Evolutionary conservation across 2,888 invertebrate species (phyloP).

Genomic region (Ommatoiulus sabulosus): DNA sequence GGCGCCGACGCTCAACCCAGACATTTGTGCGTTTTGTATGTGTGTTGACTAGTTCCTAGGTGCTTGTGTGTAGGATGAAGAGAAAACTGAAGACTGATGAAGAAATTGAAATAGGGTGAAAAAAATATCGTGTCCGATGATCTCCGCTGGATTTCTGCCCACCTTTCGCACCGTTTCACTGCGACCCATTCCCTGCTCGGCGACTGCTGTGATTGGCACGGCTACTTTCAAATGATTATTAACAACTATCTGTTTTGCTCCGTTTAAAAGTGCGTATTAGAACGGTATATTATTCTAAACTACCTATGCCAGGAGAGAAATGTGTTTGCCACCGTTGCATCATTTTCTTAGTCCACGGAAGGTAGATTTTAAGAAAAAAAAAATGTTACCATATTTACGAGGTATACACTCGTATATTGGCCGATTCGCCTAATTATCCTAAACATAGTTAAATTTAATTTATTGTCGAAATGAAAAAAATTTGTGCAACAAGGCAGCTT

Average conservation of each 20-base stretch:
- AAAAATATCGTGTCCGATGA: not conserved
- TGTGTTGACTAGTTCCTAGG: constrained; percentile 20
- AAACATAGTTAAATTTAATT: too few species aligned
- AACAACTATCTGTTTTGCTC: not conserved
- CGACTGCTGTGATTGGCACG: not conserved
- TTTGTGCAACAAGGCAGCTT: too few species aligned
- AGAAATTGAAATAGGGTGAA: not conserved
- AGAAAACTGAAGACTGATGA: not conserved
- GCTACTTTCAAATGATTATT: not conserved
- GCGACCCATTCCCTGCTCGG: not conserved
- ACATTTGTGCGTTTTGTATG: not conserved
- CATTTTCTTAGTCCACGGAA: too few species aligned
- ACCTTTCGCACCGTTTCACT: not conserved
- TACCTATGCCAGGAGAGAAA: not conserved
- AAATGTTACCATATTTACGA: too few species aligned
- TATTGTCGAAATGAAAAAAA: too few species aligned
- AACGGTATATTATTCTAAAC: too few species aligned
- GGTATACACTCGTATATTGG: too few species aligned
- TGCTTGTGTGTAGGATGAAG: not conserved
- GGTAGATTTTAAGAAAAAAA: too few species aligned
- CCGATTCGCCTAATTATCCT: too few species aligned
- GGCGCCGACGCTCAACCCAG: not conserved
- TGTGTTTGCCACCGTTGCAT: too few species aligned
- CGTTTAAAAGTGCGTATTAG: too few species aligned
- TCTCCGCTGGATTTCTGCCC: not conserved